Evolutionary conservation across 2,888 invertebrate genomes (phyloP).

Genomic region (Andrena bicolor): DNA sequence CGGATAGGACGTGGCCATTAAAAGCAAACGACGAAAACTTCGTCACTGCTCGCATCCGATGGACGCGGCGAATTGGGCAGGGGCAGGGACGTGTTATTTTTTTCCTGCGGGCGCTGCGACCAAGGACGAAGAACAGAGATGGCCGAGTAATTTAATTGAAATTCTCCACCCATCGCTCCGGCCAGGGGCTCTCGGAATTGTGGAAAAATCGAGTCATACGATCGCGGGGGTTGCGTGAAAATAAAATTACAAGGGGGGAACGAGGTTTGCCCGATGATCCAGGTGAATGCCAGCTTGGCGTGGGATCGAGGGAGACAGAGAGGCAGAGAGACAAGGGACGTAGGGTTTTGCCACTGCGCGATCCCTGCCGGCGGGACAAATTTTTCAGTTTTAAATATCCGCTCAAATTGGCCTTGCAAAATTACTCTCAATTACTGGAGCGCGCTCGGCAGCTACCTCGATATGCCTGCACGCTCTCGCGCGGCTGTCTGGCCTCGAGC

Average conservation of each 20-base stretch:
- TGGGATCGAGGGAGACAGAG: conserved; percentile 37
- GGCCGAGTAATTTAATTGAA: conserved; percentile 79
- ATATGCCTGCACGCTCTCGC: conserved; percentile 11
- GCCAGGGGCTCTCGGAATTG: conserved; percentile 74
- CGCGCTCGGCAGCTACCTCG: conserved; percentile 44
- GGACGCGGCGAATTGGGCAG: conserved; percentile 55
- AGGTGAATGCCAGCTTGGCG: conserved; percentile 72
- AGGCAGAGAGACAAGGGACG: background rate
- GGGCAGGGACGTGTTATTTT: conserved; percentile 64
- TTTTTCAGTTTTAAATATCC: conserved; percentile 80
- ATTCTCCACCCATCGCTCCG: conserved; percentile 59
- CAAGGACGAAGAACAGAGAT: conserved; percentile 56
- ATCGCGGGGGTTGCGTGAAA: conserved; percentile 80
- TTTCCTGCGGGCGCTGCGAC: conserved; percentile 39
- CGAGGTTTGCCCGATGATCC: conserved; percentile 81
- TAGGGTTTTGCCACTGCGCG: conserved; percentile 11
- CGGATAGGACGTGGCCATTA: conserved; percentile 79
- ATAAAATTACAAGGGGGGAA: conserved; percentile 82
- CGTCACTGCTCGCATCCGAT: conserved; percentile 73
- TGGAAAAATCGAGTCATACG: conserved; percentile 83
- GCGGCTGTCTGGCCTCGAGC: conserved; percentile 51
- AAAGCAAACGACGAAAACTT: conserved; percentile 79
- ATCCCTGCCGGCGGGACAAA: conserved; percentile 56
- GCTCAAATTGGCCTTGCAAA: conserved; percentile 78
- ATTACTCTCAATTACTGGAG: conserved; percentile 80